Percentiles rank a stretch among this genome's conserved stretches.
These are phyloP conservation scores for Anadara kagoshimensis DNA, from an alignment of 1,140 invertebrate genomes.

Conservation along the genomic window DNA sequence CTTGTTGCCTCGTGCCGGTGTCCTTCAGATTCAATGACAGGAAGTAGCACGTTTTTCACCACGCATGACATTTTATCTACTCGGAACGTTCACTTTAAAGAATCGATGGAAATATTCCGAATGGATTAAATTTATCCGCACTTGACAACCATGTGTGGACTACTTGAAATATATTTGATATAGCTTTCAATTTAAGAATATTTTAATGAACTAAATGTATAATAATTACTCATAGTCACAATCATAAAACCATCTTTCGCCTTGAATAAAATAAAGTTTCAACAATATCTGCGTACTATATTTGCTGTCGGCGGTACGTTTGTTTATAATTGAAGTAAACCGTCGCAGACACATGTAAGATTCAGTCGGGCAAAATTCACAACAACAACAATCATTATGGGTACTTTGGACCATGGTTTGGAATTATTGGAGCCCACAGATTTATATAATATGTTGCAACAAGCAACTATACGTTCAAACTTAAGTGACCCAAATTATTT, in stretches of 20 bases:
- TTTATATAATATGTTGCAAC: conserved; percentile 71
- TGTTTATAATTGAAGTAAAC: conserved; percentile 50
- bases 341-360: conserved; percentile 21
- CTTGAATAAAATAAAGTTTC: no score
- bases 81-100: neutral
- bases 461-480: conserved; percentile 61
- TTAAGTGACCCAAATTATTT: conserved; percentile 71
- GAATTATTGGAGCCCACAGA: conserved; percentile 64
- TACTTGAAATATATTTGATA: neutral
- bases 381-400: neutral
- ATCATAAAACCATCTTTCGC: no score
- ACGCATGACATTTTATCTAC: neutral
- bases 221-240: no score
- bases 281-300: neutral
- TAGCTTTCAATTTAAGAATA: neutral
- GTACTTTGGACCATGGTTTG: conserved; percentile 46
- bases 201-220: no score
- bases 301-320: conserved; percentile 23
- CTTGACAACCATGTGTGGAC: conserved; percentile 49
- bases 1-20: conserved; percentile 23
- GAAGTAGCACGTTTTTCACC: conserved; percentile 11
- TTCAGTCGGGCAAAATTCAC: neutral
- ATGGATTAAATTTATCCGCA: conserved; percentile 45
- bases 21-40: conserved; percentile 41
- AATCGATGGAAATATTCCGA: neutral